Evolutionary conservation across 2,797 vertebrate species (phyloP), one percentile per base, ranked within the genome.

Genomic region (Alosa sapidissima): DNA sequence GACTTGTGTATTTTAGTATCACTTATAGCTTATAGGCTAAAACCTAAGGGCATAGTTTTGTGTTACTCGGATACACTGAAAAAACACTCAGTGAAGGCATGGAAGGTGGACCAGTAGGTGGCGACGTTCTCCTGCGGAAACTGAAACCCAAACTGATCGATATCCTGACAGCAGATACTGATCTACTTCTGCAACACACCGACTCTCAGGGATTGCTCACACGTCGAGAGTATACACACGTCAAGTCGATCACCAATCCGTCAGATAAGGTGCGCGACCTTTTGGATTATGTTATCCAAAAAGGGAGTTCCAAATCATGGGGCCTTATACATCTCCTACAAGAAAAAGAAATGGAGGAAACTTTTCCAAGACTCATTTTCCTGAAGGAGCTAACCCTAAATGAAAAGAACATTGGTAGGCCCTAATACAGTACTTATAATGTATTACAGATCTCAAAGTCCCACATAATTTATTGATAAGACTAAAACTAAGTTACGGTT

Each of bases 101-200:
- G 94, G 90, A 86, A 48, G 88, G 86, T 21, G 83, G 91, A 60
- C 75, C 87, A 78, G 89, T 54, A 75, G 85, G 88, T 83, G 90
- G 86, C 83, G 84, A 90, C 75, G 88, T 81, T 62, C 83, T 93
- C 1, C 85, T 96, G 58, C 89, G 82, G 89, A 81, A 82, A 41
- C 86, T 85, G 1, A 95, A 95, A 89, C 48, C 51, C 0, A 81
- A 62, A 55, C 88, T 96, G 0, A 93, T 95, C 21, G 89, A 94
- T 2, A 92, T 93, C 85, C 88, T 96, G 5, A 91, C 88, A 41
- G 88, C 86, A 0, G 94, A 96, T 41, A 85, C 95, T 1, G 93
- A 96, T 82, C 91, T 93, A 58, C 87, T 95, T 55, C 92, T 96
- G 87, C 95, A 95, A 91, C 91, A 91, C n/a, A 93, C 92, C 60